Percentiles rank a stretch among this genome's conserved stretches.
Conservation (phyloP, 37 sponge, comb jelly and placozoan species). For the Oopsacas minuta region DNA sequence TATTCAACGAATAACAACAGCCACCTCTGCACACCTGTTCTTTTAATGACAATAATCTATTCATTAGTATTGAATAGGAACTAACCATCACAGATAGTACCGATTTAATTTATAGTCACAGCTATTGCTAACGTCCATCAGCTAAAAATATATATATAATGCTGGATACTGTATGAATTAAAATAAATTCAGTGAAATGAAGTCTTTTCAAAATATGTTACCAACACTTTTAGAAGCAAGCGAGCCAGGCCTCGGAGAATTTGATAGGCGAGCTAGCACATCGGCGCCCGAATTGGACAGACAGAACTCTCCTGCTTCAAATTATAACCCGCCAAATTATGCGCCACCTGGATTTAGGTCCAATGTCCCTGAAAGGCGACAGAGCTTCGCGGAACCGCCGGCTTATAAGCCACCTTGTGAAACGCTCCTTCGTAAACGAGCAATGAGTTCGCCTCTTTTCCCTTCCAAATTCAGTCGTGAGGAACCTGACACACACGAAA, state of each 20-base stretch:
- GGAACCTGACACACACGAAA: neutral
- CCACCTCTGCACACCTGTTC: no score
- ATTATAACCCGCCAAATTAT: neutral
- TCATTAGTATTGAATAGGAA: no score
- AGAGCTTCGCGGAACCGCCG: neutral
- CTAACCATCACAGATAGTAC: no score
- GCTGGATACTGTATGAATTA: no score
- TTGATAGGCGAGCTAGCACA: neutral
- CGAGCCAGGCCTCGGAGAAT: neutral
- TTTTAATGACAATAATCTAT: no score
- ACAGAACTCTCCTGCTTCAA: neutral
- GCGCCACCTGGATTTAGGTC: neutral
- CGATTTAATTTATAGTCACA: no score
- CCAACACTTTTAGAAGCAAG: neutral
- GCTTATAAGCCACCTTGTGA: neutral
- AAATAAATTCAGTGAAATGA: no score
- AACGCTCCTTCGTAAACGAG: neutral
- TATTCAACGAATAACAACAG: no score
- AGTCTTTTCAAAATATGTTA: neutral
- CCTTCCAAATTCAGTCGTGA: neutral
- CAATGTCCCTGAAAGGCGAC: neutral
- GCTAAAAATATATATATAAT: neutral
- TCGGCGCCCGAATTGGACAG: neutral
- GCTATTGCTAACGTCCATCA: no score
- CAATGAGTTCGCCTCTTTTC: neutral